Percentiles rank a stretch among this genome's conserved stretches.
Evolutionary conservation across 2,797 vertebrate genomes (phyloP).

Genomic region (Dendrocincla fuliginosa): DNA sequence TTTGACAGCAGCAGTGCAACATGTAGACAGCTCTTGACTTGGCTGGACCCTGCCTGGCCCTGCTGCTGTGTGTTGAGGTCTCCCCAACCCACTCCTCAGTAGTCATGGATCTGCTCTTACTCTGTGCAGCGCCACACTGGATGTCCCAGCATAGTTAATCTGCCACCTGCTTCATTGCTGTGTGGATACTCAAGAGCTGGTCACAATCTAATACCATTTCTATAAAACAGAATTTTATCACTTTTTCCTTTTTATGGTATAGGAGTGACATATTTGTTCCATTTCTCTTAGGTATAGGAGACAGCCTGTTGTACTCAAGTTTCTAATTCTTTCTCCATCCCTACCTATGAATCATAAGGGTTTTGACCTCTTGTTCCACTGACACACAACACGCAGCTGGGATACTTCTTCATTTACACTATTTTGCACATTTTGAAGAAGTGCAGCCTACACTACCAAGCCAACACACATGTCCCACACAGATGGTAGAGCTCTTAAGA

Average conservation of each 20-base stretch:
- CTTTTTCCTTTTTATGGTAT: slow-evolving; percentile 19
- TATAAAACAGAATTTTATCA: slow-evolving; percentile 14
- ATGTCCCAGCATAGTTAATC: background rate
- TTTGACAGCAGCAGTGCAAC: background rate
- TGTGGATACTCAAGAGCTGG: background rate
- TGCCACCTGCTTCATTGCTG: background rate
- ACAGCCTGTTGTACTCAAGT: background rate
- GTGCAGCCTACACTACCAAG: slow-evolving; percentile 6
- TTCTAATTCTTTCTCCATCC: slow-evolving; percentile 44
- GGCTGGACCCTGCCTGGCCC: background rate
- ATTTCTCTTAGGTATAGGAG: slow-evolving; percentile 29
- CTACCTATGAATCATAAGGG: slow-evolving; percentile 35
- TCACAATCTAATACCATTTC: background rate
- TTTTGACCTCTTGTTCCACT: slow-evolving; percentile 28
- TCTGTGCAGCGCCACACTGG: background rate
- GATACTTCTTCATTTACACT: slow-evolving; percentile 15
- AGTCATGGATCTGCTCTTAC: background rate
- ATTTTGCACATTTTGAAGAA: background rate
- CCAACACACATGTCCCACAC: background rate
- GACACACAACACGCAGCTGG: background rate
- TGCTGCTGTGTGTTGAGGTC: accelerated
- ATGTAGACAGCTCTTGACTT: accelerated
- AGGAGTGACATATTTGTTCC: slow-evolving; percentile 14
- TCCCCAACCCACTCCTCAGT: background rate
- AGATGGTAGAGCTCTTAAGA: slow-evolving; percentile 62